Conservation (phyloP, 1,140 invertebrate genomes). For the Centruroides sculpturatus region DNA sequence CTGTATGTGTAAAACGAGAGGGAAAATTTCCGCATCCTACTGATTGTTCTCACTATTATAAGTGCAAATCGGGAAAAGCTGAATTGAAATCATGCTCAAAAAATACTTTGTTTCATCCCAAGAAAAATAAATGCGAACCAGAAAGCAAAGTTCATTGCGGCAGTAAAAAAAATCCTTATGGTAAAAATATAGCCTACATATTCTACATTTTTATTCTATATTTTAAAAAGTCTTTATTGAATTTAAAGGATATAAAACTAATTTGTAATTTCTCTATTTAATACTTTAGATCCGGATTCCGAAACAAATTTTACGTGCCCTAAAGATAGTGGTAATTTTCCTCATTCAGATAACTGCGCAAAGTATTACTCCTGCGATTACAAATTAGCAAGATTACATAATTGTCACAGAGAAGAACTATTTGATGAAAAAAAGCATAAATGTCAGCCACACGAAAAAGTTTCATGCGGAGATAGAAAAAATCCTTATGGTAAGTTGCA, state of each 20-base stretch:
- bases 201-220: too few relatives aligned
- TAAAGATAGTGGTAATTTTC: not conserved
- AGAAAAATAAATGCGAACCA: not conserved
- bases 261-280: too few relatives aligned
- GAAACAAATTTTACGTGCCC: not conserved
- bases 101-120: not conserved
- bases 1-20: not conserved
- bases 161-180: not conserved
- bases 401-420: not conserved
- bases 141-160: not conserved
- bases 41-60: constrained; percentile 7
- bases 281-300: not conserved
- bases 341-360: not conserved
- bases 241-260: too few relatives aligned
- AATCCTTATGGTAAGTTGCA: not conserved
- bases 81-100: not conserved
- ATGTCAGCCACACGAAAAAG: not conserved
- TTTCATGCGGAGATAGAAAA: not conserved
- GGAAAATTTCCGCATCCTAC: not conserved
- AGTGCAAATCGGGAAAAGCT: not conserved
- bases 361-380: not conserved
- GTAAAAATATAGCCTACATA: not conserved
- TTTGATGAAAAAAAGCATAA: not conserved
- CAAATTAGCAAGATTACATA: not conserved
- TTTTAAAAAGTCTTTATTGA: too few relatives aligned